These are phyloP conservation scores for Flexamia atlantica DNA, from an alignment of 2,888 invertebrate genomes.

Conservation along the genomic window DNA sequence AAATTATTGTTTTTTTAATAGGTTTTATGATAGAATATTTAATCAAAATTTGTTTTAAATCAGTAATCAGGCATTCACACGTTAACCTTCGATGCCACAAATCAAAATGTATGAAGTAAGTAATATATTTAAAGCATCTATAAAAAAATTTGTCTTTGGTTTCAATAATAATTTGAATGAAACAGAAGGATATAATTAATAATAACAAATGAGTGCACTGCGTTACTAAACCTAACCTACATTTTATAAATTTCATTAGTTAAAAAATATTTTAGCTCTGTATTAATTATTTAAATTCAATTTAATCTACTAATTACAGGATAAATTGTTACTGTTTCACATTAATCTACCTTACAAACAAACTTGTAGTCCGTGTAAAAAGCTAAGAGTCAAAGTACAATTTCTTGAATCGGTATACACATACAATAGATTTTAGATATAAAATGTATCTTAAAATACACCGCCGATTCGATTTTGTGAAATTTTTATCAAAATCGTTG, in stretches of 20 bases:
- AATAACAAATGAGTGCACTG: slow-evolving; percentile 20
- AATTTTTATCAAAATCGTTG: neutral
- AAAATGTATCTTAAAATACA: slow-evolving; percentile 39
- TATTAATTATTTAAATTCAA: slow-evolving; percentile 41
- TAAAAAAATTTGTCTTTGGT: neutral
- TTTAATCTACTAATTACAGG: slow-evolving; percentile 45
- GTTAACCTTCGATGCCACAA: slow-evolving; percentile 12
- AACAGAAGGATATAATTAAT: neutral
- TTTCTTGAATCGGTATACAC: slow-evolving; percentile 28
- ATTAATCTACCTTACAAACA: slow-evolving; percentile 53
- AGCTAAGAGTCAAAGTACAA: slow-evolving; percentile 56
- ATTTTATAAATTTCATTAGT: slow-evolving; percentile 50
- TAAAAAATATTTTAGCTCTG: slow-evolving; percentile 58
- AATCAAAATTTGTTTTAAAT: too few relatives aligned
- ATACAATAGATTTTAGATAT: slow-evolving; percentile 9
- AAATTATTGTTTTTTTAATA: too few relatives aligned
- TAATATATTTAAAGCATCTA: neutral
- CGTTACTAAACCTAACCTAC: slow-evolving; percentile 47
- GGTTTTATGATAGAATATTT: too few relatives aligned
- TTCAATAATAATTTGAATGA: neutral
- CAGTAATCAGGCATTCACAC: neutral
- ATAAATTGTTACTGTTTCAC: slow-evolving; percentile 38
- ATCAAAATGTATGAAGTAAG: neutral
- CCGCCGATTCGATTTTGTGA: slow-evolving; percentile 4
- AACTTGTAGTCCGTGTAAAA: slow-evolving; percentile 54